Base-by-base conservation (phyloP, 35 echinoderm and acorn worm genomes). In the Strongylocentrotus purpuratus region DNA sequence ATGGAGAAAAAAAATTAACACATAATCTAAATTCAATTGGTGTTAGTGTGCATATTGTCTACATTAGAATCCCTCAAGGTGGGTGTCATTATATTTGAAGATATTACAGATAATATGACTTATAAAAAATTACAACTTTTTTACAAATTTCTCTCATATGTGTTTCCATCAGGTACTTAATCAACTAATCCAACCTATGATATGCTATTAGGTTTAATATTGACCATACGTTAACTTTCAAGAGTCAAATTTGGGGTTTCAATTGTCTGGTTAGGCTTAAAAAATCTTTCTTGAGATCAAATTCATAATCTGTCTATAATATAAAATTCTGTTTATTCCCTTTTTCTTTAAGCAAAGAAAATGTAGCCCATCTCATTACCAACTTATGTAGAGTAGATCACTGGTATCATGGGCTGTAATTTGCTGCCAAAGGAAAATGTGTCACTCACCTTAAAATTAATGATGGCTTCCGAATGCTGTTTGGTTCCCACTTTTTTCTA, bases 401-500 rank as follows among this genome's bases (percentile, higher is more conserved):
- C 9, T 31, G 33, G 22, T 31, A 86, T 86, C 9, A 9, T 86
- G 9, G 33, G 85, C 31, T 88, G 87, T 4, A 17, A 89, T 78
- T 78, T 78, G 7, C 1, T 55, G 85, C 85, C 28, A 86, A 86
- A 8, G 85, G 33, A 12, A 86, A 33, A 31, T 31, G 85, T 55
- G 50, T 78, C 65, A 78, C 89, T 96, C 31, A 99, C 98, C 96
- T 97, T 33, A 99, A 92, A 4, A 99, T 61, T 32, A 52, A 92
- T 46, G 46, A 93, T 86, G 96, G 95, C 11, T 94, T 96, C 71
- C 95, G 96, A 13, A 99, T 60, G 45, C 98, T 99, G 4, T 95
- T 93, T 94, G 94, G 97, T 94, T 99, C 98, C 98, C 98, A 99
- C 86, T 96, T 97, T 45, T 96, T 95, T 92, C 96, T 99, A 92